Conservation (phyloP, 1,140 invertebrate genomes). For the Bilobella aurantiaca region DNA sequence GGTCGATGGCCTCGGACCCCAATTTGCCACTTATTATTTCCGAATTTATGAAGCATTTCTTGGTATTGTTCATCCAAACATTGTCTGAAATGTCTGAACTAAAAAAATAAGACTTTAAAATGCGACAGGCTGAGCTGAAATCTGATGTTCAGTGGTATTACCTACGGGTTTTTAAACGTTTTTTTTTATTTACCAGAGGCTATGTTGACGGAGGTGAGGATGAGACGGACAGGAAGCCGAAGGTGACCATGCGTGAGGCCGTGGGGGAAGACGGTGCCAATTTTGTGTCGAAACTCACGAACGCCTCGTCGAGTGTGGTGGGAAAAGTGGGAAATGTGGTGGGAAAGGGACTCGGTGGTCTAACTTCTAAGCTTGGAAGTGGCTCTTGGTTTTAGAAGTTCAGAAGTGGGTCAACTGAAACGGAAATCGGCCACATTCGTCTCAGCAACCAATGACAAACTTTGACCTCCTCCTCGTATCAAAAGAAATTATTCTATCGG, state of each 20-base stretch:
- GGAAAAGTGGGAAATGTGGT: slow-evolving; percentile 69
- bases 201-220: slow-evolving; percentile 47
- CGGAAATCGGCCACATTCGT: no score
- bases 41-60: no score
- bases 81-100: no score
- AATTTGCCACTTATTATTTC: no score
- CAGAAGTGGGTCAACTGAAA: no score
- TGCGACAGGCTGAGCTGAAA: no score
- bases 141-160: no score
- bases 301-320: slow-evolving; percentile 61
- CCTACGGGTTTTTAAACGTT: neutral
- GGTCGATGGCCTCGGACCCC: no score
- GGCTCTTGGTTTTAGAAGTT: slow-evolving; percentile 42
- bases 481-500: no score
- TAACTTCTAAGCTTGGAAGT: slow-evolving; percentile 66
- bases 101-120: no score
- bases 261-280: slow-evolving; percentile 51
- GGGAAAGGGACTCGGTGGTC: slow-evolving; percentile 67
- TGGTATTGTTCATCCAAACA: no score
- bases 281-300: slow-evolving; percentile 54
- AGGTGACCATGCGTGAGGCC: slow-evolving; percentile 52
- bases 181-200: slow-evolving; percentile 36
- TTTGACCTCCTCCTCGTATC: neutral
- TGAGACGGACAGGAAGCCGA: slow-evolving; percentile 50
- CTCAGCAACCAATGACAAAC: no score